These are phyloP conservation scores for Platichthys stellatus DNA, from an alignment of 2,113 vertebrate genomes.

Conservation along the genomic window DNA sequence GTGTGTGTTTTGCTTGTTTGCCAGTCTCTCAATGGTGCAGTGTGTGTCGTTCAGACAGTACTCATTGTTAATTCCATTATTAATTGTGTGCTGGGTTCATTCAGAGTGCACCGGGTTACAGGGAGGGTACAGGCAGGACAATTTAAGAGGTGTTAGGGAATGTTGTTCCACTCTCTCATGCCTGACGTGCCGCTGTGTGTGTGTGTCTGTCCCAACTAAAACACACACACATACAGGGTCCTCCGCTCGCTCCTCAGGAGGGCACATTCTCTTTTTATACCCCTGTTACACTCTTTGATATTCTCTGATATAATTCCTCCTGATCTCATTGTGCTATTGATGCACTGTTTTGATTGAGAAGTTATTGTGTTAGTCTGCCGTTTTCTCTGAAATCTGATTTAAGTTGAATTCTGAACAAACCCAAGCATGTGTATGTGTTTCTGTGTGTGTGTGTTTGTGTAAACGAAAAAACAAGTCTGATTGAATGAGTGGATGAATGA, in stretches of 20 bases:
- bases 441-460: slow-evolving; percentile 28
- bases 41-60: slow-evolving; percentile 55
- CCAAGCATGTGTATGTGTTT: slow-evolving; percentile 12
- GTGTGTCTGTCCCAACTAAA: slow-evolving; percentile 2
- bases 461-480: slow-evolving; percentile 6
- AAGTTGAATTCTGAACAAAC: slow-evolving; percentile 6
- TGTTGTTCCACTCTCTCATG: slow-evolving; percentile 68
- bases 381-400: slow-evolving; percentile 32
- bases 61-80: slow-evolving; percentile 78
- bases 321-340: slow-evolving; percentile 64
- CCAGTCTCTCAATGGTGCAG: slow-evolving; percentile 15
- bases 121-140: slow-evolving; percentile 73
- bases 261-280: slow-evolving; percentile 70
- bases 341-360: slow-evolving; percentile 16
- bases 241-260: slow-evolving; percentile 33
- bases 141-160: slow-evolving; percentile 65
- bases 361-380: slow-evolving; percentile 6
- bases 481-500: slow-evolving; percentile 8
- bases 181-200: slow-evolving; percentile 46
- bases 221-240: slow-evolving; percentile 21
- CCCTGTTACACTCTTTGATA: slow-evolving; percentile 48
- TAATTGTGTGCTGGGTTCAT: slow-evolving; percentile 79
- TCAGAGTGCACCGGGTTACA: slow-evolving; percentile 78
- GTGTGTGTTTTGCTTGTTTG: neutral
- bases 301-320: slow-evolving; percentile 60